Conservation (phyloP, 2,113 vertebrate genomes). For the Pholis gunnellus region DNA sequence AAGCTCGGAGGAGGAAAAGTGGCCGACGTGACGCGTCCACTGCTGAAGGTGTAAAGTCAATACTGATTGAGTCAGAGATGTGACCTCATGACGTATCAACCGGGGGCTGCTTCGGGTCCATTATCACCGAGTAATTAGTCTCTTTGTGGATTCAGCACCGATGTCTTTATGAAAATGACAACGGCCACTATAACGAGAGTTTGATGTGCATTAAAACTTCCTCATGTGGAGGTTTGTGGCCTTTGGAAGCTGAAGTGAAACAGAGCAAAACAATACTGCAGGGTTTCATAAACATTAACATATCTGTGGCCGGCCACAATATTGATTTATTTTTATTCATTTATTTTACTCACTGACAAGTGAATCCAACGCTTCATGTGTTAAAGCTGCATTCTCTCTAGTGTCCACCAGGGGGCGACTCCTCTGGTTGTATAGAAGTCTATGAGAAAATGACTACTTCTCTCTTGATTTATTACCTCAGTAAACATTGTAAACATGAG, state of each 20-base stretch:
- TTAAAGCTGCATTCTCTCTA: no score
- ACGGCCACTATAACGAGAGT: not conserved
- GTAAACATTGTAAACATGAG: no score
- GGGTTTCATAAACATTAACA: no score
- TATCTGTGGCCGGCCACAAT: no score
- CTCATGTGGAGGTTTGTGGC: not conserved
- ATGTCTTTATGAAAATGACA: slow-evolving; percentile 18
- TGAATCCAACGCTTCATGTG: no score
- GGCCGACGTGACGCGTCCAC: slow-evolving; percentile 25
- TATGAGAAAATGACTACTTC: no score
- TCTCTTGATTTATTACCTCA: no score
- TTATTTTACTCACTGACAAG: no score
- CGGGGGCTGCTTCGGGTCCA: not conserved
- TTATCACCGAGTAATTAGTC: slow-evolving; percentile 37
- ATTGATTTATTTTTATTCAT: no score
- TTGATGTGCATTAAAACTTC: not conserved
- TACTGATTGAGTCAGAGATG: slow-evolving; percentile 52
- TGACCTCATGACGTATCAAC: slow-evolving; percentile 51
- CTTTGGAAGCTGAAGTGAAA: not conserved
- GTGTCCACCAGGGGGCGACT: no score
- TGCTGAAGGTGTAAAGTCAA: slow-evolving; percentile 29
- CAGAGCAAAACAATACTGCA: not conserved
- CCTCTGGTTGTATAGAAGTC: no score
- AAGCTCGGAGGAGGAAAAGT: slow-evolving; percentile 41
- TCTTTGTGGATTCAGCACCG: slow-evolving; percentile 4